These are phyloP conservation scores for Notodonta dromedarius DNA, from an alignment of 2,888 invertebrate genomes.

Conservation along the genomic window DNA sequence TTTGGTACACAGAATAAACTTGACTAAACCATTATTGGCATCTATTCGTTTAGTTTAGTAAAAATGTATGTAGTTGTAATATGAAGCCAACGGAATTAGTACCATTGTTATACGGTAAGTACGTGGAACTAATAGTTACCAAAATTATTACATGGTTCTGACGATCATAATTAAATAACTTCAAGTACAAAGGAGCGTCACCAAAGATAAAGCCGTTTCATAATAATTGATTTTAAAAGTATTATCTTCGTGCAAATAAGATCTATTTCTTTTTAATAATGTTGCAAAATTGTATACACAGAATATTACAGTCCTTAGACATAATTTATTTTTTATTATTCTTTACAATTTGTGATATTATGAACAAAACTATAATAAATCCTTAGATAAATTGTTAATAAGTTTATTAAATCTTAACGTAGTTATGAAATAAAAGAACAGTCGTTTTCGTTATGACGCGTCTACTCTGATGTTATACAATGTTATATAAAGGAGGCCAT, in stretches of 20 bases:
- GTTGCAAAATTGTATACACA: slow-evolving; percentile 9
- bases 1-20: too few species aligned
- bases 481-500: too few species aligned
- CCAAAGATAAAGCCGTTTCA: slow-evolving; percentile 46
- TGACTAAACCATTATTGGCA: too few species aligned
- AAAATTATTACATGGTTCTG: too few species aligned
- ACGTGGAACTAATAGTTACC: too few species aligned
- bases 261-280: too few species aligned
- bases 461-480: too few species aligned
- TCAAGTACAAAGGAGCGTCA: slow-evolving; percentile 59
- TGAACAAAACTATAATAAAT: neutral
- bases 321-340: neutral
- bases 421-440: neutral
- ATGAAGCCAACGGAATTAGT: too few species aligned
- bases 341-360: slow-evolving; percentile 5
- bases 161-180: neutral
- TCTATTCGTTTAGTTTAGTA: too few species aligned
- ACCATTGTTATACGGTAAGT: too few species aligned
- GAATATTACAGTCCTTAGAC: neutral
- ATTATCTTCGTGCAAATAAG: slow-evolving; percentile 9
- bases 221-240: slow-evolving; percentile 24
- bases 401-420: neutral
- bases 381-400: neutral
- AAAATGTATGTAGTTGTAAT: too few species aligned
- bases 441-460: too few species aligned